These are phyloP conservation scores for Hippocampus mohnikei DNA, from an alignment of 2,113 vertebrate genomes.

Conservation along the genomic window DNA sequence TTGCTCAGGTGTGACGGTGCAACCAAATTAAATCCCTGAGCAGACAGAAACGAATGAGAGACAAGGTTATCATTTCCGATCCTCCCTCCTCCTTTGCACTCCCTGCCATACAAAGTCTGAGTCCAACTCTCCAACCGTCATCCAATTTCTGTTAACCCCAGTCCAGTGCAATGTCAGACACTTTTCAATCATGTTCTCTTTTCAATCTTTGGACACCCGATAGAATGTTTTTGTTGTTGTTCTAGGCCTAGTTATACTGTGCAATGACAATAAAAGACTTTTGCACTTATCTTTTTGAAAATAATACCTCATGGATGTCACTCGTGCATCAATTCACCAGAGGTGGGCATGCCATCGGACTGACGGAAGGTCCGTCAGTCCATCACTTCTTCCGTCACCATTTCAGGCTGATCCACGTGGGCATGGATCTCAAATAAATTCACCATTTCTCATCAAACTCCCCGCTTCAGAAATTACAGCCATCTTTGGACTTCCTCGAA, in stretches of 20 bases:
- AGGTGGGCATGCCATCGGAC: no score
- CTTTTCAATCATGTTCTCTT: conserved; percentile 37
- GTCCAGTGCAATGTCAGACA: conserved; percentile 19
- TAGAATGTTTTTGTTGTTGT: no score
- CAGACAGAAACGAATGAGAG: conserved; percentile 65
- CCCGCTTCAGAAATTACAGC: neutral
- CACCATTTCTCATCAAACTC: no score
- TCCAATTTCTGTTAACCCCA: conserved; percentile 12
- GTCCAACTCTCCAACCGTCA: conserved; percentile 19
- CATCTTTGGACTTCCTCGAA: no score
- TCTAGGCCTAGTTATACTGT: neutral
- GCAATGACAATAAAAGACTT: neutral
- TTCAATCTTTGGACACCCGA: no score
- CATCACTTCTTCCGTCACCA: no score
- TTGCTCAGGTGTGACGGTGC: conserved; percentile 65
- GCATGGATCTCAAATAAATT: neutral
- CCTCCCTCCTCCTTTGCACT: conserved; percentile 7
- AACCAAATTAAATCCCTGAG: conserved; percentile 68
- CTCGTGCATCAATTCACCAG: neutral
- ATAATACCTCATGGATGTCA: neutral
- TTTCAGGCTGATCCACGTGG: no score
- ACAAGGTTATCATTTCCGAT: conserved; percentile 64
- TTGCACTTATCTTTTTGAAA: neutral
- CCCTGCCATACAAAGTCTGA: conserved; percentile 32
- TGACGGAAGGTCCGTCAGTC: no score